phyloP scores from a whole-genome alignment of 2,888 invertebrate species.

The Callinectes sapidus region DNA sequence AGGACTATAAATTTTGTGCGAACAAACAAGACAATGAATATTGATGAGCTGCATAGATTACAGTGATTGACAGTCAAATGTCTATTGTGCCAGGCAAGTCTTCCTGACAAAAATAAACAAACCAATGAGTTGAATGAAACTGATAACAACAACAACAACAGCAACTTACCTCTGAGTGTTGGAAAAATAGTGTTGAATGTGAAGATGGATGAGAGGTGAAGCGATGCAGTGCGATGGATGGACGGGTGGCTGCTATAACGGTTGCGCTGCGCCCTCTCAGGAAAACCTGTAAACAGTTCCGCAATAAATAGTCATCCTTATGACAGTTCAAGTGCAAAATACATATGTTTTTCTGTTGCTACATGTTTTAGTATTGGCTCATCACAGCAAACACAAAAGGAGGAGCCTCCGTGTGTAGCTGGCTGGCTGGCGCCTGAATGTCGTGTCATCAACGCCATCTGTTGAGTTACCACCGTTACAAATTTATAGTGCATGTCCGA shows the following conservation, averaged over 20 bases:
- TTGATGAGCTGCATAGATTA: not conserved
- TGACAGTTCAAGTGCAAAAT: not conserved
- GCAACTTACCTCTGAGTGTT: not conserved
- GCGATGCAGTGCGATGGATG: too few species aligned
- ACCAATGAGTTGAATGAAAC: not conserved
- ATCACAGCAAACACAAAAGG: not conserved
- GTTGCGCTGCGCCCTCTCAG: not conserved
- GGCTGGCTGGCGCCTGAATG: not conserved
- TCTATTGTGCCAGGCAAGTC: not conserved
- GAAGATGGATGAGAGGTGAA: too few species aligned
- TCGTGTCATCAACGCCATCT: not conserved
- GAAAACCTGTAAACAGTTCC: not conserved
- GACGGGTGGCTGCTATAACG: not conserved
- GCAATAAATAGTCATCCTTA: not conserved
- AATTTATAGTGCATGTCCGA: not conserved
- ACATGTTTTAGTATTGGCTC: not conserved
- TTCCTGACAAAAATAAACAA: not conserved
- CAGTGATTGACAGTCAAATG: not conserved
- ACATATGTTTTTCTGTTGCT: not conserved
- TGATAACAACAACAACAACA: not conserved
- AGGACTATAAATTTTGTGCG: not conserved
- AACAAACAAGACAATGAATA: slow-evolving; percentile 12
- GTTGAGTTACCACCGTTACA: not conserved
- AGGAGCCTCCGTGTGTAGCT: not conserved
- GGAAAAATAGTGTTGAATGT: not conserved